Evolutionary conservation across 2,113 vertebrate genomes (phyloP), one percentile per base, ranked within the genome.

Genomic region (Gavialis gangeticus): DNA sequence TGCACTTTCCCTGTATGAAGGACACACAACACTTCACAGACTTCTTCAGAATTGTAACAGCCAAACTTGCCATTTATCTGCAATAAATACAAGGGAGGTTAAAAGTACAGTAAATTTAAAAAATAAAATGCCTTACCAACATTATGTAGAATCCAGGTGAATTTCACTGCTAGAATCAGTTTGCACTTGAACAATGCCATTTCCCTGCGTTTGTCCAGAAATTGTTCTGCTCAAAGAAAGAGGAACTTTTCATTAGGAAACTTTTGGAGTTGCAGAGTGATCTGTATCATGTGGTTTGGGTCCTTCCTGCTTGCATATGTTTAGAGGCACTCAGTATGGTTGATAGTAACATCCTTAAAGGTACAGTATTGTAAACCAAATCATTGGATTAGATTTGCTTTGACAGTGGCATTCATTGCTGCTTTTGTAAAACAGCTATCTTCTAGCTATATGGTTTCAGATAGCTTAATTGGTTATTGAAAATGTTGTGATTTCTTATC

Each of bases 71-170:
- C 79, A 5, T 64, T 62, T 87, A 82, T 54, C 55, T 82, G 19
- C 55, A 71, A 0, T 64, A 10, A 54, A 6, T 83, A 71, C 24
- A 28, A 54, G n/a, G 59, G 75, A 87, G 69, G 28, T 34, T 4
- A 60, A 24, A 88, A 93, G 86, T 34, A 5, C 2, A 79, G 92
- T 89, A 84, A 97, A 82, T 13, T 37, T 28, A 46, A 84, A 10
- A 18, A 37, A 27, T 30, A 71, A 24, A 57, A 62, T 37, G 46
- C 59, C 98, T 98, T 98, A 98, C 98, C 98, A 16, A 84, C 17
- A 25, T 54, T 7, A 0, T 89, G 83, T 4, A 98, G 95, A 92
- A 98, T 84, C 82, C 97, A 96, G 69, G 87, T 84, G 87, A 98
- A 62, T 3, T 63, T 89, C 86, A 98, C 91, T 57, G 93, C 2